Base-by-base conservation (phyloP, 2,113 vertebrate species). In the Sinocyclocheilus grahami region DNA sequence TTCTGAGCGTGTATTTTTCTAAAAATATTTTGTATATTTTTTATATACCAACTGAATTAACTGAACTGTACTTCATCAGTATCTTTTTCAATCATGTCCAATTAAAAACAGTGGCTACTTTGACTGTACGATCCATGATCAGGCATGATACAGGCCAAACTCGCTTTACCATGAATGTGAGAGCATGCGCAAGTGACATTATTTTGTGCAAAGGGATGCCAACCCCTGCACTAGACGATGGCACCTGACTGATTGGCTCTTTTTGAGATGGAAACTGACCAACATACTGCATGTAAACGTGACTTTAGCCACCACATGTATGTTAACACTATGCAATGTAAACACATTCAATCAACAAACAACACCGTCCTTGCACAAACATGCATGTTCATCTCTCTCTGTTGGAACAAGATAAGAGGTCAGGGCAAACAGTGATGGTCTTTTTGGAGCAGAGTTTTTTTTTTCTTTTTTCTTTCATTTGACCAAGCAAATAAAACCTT, bases 331-430 rank as follows among this genome's bases (percentile, higher is more conserved):
- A 74, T 27, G 9, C 11, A 74, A 6, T 46, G 6, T 24, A 51
- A n/a, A 37, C 37, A 69, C 46, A 77, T 20, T 46, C 71, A 46
- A 39, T 42, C 71, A 74, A 46, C 11, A 42, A 46, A 46, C 71
- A 46, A 12, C 71, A 74, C 71, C 42, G 11, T 46, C 72, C 39
- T 24, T 75, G 39, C 72, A 77, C 39, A 75, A 63, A 78, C 63
- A 62, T n/a, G 60, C 11, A 18, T 30, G 48, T 78, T n/a, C 72
- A 62, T 63, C 60, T 85, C 22, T 16, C 27, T 71, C 65, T 72
- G 79, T 62, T 67, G 39, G 72, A 8, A 22, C 72, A 78, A 86
- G 88, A 85, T 86, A 85, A 89, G 82, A 55, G 74, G 65, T 84
- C 16, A 51, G 60, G 79, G 78, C 83, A 87, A 85, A 85, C 85